Evolutionary conservation across 2,113 vertebrate species (phyloP).

Genomic region (Hypanus sabinus): DNA sequence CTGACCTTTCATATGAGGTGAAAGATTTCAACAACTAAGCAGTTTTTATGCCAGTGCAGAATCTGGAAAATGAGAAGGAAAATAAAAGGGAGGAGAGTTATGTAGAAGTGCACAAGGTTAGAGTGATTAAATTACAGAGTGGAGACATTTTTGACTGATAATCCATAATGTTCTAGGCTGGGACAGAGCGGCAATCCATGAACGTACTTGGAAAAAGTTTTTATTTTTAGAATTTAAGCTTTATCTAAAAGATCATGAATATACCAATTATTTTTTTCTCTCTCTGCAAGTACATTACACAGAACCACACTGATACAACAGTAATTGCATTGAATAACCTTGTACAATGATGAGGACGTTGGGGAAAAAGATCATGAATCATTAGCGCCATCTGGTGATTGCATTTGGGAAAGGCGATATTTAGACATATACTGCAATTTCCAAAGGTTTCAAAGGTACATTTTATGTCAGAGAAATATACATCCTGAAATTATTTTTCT

Average conservation of each 20-base stretch:
- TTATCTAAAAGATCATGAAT: neutral
- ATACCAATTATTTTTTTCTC: neutral
- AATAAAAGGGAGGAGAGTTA: neutral
- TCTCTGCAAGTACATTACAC: neutral
- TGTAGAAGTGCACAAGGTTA: neutral
- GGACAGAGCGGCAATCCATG: neutral
- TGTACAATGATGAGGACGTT: neutral
- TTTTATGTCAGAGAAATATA: no score
- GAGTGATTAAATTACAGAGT: neutral
- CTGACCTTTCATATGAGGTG: neutral
- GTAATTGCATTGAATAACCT: slow-evolving; percentile 17
- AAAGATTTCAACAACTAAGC: neutral
- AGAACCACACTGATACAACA: neutral
- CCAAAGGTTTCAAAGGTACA: no score
- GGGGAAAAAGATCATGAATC: neutral
- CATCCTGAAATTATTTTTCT: no score
- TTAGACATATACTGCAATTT: neutral
- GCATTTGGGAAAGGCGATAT: neutral
- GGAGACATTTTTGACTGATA: neutral
- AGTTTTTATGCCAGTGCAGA: neutral
- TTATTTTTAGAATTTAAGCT: neutral
- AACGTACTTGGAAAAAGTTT: neutral
- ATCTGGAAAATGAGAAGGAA: neutral
- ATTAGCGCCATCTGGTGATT: slow-evolving; percentile 28
- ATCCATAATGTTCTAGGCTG: neutral